These are phyloP conservation scores for Echinarachnius parma DNA, from an alignment of 53 echinoderm and acorn worm species.

Conservation along the genomic window DNA sequence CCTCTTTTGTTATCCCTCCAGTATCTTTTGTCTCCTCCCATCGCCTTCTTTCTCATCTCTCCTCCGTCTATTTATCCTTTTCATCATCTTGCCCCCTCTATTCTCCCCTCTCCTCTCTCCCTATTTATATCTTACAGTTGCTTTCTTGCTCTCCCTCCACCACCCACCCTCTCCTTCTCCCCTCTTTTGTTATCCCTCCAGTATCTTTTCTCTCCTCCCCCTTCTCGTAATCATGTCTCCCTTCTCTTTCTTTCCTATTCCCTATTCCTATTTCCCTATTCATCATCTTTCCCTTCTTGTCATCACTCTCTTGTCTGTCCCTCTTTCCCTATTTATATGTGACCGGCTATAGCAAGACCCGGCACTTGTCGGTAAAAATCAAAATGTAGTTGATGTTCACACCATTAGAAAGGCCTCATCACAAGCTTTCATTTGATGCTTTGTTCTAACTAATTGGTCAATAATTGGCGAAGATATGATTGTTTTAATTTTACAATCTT, in stretches of 20 bases:
- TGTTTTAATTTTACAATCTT: too few species aligned
- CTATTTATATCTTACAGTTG: not conserved
- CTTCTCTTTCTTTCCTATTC: not conserved
- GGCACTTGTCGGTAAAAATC: too few species aligned
- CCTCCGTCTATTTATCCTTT: not conserved
- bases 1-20: not conserved
- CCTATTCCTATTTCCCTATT: not conserved
- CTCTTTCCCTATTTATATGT: too few species aligned
- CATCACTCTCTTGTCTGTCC: not conserved
- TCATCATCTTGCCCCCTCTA: not conserved
- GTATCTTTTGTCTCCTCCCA: not conserved
- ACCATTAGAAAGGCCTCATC: too few species aligned
- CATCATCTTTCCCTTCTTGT: not conserved
- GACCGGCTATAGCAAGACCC: too few species aligned
- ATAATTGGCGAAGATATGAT: too few species aligned
- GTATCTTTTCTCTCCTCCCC: not conserved
- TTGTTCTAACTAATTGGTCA: too few species aligned
- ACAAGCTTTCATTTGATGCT: too few species aligned
- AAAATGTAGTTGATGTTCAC: too few species aligned
- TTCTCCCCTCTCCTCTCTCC: not conserved
- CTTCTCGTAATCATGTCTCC: not conserved
- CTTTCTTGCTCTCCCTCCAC: not conserved
- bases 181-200: not conserved
- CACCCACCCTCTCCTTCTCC: not conserved
- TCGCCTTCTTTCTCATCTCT: not conserved